Base-by-base conservation (phyloP, 2,888 invertebrate species). In the Petrolisthes cinctipes region DNA sequence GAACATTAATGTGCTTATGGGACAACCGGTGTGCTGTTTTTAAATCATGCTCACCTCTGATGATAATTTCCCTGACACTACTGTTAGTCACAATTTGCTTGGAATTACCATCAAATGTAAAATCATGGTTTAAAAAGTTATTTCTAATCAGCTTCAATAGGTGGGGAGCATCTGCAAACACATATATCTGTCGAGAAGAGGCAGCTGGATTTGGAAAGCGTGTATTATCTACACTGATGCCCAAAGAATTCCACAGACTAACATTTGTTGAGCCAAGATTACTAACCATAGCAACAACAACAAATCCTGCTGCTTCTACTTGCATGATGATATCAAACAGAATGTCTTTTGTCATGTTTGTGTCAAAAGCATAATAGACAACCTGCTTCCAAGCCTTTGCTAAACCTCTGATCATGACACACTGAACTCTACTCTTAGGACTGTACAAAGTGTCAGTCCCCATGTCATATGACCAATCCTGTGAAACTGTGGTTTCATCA, bases 1-100 rank as follows among this genome's bases (percentile, higher is more conserved):
- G 68, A 71, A 85, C 84, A 84, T 56, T n/a, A 11, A 84, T 14
- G 37, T 84, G 84, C 11, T 84, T 84, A 14, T 76, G 37, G 61
- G 84, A 78, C 17, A 84, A 51, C 23, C 71, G 66, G 71, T 82
- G 82, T 57, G 82, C 71, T 53, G 71, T 51, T 53, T 82, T 81
- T 20, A 81, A 20, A 61, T 57, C 83, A 17, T 6, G 5, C 51
- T 4, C 73, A 17, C 56, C 53, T 61, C 76, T 76, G 11, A 76
- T 82, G 56, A 83, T 23, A 23, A 83, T n/a, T 37, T 76, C 83
- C 51, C 37, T 7, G n/a, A 78, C 61, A 61, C 61, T 61, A 14
- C 61, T 61, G 61, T 61, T 61, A 61, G 61, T 61, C 7, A 61
- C 61, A 61, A 14, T 61, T 61, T 61, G 61, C 61, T 61, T 61